phyloP scores from a whole-genome alignment of 2,888 invertebrate species.

The Luperina testacea region DNA sequence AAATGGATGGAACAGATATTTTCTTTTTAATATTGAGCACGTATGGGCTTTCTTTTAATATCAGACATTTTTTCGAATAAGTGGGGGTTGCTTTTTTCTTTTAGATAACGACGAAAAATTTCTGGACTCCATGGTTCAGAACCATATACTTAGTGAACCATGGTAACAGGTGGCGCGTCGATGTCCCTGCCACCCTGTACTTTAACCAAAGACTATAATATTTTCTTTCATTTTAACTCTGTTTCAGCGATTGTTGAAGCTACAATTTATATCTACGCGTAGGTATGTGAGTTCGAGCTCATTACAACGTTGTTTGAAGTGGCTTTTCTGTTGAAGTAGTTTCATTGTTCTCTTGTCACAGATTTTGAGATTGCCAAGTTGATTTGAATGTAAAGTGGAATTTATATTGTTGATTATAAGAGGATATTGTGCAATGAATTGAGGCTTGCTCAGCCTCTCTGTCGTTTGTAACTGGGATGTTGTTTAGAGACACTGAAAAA shows the following conservation, averaged over 20 bases:
- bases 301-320: constrained; percentile 25
- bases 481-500: background rate
- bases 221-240: background rate
- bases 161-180: background rate
- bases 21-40: too few relatives aligned
- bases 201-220: background rate
- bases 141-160: background rate
- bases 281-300: constrained; percentile 12
- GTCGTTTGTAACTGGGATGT: background rate
- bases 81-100: too few relatives aligned
- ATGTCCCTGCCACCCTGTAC: background rate
- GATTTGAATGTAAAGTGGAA: constrained; percentile 46
- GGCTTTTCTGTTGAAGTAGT: constrained; percentile 37
- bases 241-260: background rate
- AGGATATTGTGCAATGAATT: constrained; percentile 12
- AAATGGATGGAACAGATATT: background rate
- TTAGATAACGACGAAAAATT: background rate
- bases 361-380: constrained; percentile 30
- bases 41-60: too few relatives aligned
- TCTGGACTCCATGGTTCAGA: background rate
- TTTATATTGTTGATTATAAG: constrained; percentile 39
- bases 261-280: background rate
- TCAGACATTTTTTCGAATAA: too few relatives aligned
- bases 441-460: constrained; percentile 1
- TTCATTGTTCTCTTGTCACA: constrained; percentile 35